Conservation (phyloP, 53 echinoderm and acorn worm species). For the Holothuria leucospilota region DNA sequence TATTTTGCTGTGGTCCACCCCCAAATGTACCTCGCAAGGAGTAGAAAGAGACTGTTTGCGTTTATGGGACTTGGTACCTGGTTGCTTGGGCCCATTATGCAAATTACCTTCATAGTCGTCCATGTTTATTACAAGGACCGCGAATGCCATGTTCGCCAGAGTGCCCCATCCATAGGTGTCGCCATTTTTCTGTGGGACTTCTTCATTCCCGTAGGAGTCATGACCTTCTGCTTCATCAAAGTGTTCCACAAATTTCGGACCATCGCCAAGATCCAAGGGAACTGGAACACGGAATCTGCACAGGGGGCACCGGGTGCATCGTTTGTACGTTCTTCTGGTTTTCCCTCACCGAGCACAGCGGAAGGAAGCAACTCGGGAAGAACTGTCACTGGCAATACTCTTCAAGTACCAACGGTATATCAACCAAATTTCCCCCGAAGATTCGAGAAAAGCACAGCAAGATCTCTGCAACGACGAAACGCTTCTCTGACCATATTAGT, state of each 20-base stretch:
- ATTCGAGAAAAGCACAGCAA: background rate
- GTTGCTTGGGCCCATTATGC: conserved; percentile 73
- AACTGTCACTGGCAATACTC: no score
- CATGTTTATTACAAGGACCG: conserved; percentile 37
- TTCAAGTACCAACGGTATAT: no score
- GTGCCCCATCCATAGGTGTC: conserved; percentile 50
- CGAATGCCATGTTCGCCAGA: conserved; percentile 21
- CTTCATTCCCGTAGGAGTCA: conserved; percentile 68
- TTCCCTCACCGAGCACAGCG: background rate
- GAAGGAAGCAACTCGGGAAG: background rate
- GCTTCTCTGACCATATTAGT: conserved; percentile 74
- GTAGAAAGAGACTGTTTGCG: conserved; percentile 54
- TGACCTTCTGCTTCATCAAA: conserved; percentile 70
- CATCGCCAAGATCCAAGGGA: conserved; percentile 18
- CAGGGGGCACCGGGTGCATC: background rate
- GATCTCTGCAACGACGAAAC: conserved; percentile 63
- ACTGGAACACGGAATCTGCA: conserved; percentile 6
- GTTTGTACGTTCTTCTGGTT: conserved; percentile 5
- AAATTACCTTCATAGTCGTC: conserved; percentile 62
- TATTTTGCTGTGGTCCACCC: conserved; percentile 78
- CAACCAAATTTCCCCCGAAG: background rate
- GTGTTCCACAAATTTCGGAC: conserved; percentile 56
- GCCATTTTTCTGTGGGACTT: conserved; percentile 77
- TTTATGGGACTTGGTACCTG: conserved; percentile 49
- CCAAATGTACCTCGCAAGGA: conserved; percentile 39